Evolutionary conservation across 2,113 vertebrate species (phyloP).

Genomic region (Ciconia stormi): DNA sequence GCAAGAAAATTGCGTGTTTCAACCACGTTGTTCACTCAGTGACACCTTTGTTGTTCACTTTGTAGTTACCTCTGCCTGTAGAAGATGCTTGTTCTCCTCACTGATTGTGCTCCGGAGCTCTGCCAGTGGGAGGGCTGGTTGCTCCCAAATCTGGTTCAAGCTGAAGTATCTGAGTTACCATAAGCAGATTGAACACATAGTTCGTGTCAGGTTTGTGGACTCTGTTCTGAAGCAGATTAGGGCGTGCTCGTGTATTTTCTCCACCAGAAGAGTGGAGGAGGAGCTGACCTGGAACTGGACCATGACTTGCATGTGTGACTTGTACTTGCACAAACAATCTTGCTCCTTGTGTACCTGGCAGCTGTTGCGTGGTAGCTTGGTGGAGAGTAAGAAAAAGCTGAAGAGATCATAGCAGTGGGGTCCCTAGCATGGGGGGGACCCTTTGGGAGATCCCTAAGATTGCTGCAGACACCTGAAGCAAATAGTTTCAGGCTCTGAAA

Average conservation of each 20-base stretch:
- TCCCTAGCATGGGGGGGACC: neutral
- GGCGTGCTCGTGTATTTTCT: accelerated
- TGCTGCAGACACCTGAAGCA: neutral
- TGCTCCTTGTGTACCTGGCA: neutral
- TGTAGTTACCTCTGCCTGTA: neutral
- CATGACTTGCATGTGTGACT: accelerated
- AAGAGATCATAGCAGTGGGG: neutral
- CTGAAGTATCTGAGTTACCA: neutral
- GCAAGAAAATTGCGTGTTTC: neutral
- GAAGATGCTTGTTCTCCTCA: neutral
- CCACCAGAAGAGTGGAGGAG: neutral
- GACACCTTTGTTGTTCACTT: neutral
- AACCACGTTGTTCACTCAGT: neutral
- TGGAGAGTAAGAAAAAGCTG: neutral
- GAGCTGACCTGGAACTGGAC: neutral
- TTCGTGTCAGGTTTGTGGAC: neutral
- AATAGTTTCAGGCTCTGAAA: neutral
- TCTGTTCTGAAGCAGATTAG: neutral
- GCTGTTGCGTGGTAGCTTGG: neutral
- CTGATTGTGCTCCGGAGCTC: neutral
- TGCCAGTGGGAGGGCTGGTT: neutral
- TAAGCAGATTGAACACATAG: neutral
- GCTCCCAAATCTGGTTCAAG: neutral
- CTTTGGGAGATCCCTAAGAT: neutral
- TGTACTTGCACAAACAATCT: neutral